These are phyloP conservation scores for Polyploca ridens DNA, from an alignment of 2,888 invertebrate genomes.

Conservation along the genomic window DNA sequence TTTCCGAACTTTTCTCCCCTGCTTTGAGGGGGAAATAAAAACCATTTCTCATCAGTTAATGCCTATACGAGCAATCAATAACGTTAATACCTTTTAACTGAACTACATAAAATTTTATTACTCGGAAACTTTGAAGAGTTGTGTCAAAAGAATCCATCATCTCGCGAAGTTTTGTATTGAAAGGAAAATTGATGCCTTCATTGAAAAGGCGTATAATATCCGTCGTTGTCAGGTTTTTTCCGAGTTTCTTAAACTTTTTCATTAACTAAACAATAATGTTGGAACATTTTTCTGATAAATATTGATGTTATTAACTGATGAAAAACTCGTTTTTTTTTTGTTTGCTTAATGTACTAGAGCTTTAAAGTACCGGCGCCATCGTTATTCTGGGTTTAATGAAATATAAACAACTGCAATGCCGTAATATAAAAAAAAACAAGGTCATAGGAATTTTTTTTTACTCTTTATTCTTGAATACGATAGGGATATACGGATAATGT, in stretches of 20 bases:
- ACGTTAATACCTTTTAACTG: slow-evolving; percentile 2
- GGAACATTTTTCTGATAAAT: not conserved
- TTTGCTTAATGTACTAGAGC: not conserved
- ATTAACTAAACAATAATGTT: slow-evolving; percentile 24
- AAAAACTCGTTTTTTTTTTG: not conserved
- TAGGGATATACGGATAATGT: too few species aligned
- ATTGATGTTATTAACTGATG: not conserved
- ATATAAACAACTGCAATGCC: too few species aligned
- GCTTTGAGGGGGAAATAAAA: not conserved
- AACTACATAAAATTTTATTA: slow-evolving; percentile 9
- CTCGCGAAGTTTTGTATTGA: slow-evolving; percentile 20
- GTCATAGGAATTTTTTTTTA: too few species aligned
- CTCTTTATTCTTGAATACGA: too few species aligned
- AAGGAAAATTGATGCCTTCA: slow-evolving; percentile 31
- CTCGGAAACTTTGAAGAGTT: not conserved
- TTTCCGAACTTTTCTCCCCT: not conserved
- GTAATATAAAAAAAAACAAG: too few species aligned
- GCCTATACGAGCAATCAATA: slow-evolving; percentile 10
- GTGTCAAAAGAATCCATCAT: slow-evolving; percentile 21
- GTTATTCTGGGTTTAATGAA: too few species aligned
- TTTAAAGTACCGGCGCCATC: too few species aligned
- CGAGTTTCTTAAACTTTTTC: slow-evolving; percentile 23
- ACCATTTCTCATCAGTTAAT: slow-evolving; percentile 2
- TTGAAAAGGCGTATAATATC: slow-evolving; percentile 29
- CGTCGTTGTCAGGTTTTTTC: slow-evolving; percentile 20